Conservation (phyloP, 2,797 vertebrate genomes). For the Paramormyrops hopkinsi region DNA sequence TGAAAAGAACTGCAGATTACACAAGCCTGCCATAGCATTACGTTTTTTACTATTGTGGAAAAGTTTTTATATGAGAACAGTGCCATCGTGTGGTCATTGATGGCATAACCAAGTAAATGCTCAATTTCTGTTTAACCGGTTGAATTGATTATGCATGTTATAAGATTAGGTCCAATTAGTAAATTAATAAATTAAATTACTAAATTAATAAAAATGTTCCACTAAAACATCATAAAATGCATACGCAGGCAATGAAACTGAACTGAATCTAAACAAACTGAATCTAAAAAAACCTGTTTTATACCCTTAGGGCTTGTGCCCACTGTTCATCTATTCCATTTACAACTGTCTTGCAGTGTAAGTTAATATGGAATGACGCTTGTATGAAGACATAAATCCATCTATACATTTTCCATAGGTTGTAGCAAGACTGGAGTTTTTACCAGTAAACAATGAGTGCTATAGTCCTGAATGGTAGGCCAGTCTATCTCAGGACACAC, state of each 20-base stretch:
- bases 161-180: not conserved
- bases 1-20: not conserved
- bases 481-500: not conserved
- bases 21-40: not conserved
- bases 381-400: not conserved
- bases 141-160: not conserved
- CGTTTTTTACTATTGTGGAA: not conserved
- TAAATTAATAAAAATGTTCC: not conserved
- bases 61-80: constrained; percentile 46
- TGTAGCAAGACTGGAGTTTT: not conserved
- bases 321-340: not conserved
- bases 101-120: not conserved
- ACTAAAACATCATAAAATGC: not conserved
- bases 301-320: not conserved
- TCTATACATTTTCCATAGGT: not conserved
- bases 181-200: not conserved
- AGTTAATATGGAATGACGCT: not conserved
- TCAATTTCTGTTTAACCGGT: not conserved
- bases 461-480: not conserved
- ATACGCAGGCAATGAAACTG: not conserved
- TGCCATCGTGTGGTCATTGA: constrained; percentile 57
- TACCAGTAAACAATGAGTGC: not conserved
- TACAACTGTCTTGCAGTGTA: not conserved
- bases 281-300: not conserved
- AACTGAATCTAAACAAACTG: not conserved